These are phyloP conservation scores for Phrynocephalus vlangalii DNA, from an alignment of 2,797 vertebrate species.

Conservation along the genomic window DNA sequence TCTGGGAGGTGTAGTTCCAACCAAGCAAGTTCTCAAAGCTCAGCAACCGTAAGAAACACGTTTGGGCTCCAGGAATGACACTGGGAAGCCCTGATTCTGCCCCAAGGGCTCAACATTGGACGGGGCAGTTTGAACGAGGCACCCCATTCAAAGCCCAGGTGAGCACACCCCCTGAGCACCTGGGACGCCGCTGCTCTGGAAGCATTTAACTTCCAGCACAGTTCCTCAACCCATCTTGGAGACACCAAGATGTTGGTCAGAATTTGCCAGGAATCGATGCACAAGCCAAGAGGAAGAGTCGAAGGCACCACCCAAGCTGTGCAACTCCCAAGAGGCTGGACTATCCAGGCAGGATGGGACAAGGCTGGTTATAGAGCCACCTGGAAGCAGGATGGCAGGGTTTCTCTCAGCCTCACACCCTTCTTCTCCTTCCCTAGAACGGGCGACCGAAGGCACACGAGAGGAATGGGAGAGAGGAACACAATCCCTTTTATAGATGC, in stretches of 20 bases:
- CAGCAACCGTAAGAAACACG: neutral
- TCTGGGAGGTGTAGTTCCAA: neutral
- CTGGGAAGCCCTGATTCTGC: neutral
- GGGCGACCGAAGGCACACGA: neutral
- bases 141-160: too few relatives aligned
- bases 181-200: too few relatives aligned
- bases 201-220: neutral
- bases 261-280: neutral
- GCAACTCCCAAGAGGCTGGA: neutral
- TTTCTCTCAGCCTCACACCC: conserved; percentile 72
- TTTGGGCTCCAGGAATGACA: too few relatives aligned
- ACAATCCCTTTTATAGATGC: neutral
- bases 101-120: too few relatives aligned
- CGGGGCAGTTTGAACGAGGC: too few relatives aligned
- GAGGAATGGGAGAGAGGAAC: neutral
- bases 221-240: too few relatives aligned
- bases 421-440: neutral
- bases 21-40: neutral
- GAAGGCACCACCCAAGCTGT: too few relatives aligned
- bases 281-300: too few relatives aligned
- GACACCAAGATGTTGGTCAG: neutral
- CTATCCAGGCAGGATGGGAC: too few relatives aligned
- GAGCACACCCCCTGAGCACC: too few relatives aligned
- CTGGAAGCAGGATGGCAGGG: conserved; percentile 28
- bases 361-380: conserved; percentile 43